phyloP scores from a whole-genome alignment of 1,140 invertebrate genomes.

The Metaphire vulgaris region DNA sequence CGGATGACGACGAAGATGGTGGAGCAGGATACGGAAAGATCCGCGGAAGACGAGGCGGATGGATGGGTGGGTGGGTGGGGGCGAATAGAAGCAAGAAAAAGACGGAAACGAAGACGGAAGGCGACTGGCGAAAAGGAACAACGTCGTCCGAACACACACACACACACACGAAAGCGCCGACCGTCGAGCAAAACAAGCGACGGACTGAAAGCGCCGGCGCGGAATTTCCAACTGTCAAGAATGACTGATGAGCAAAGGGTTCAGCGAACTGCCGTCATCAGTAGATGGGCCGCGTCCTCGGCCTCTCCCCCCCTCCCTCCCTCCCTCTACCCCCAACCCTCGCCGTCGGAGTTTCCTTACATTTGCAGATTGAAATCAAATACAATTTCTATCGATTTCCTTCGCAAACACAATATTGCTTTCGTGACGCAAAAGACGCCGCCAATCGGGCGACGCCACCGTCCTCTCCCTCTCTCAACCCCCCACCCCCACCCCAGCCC shows the following conservation, averaged over 20 bases:
- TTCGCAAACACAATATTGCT: not conserved
- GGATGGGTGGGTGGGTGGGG: no score
- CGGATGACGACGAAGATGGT: no score
- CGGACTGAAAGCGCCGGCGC: not conserved
- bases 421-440: not conserved
- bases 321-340: not conserved
- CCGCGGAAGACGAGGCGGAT: no score
- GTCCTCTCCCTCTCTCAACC: not conserved
- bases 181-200: not conserved
- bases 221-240: not conserved
- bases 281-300: not conserved
- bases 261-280: not conserved
- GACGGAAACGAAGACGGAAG: no score
- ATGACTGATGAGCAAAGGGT: not conserved
- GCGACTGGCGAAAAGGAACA: not conserved
- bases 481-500: no score
- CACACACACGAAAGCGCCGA: not conserved
- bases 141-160: not conserved
- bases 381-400: not conserved
- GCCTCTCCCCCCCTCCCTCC: no score
- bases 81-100: no score
- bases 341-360: not conserved
- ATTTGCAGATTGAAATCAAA: slow-evolving; percentile 1
- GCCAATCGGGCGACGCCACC: not conserved
- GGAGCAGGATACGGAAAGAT: no score